These are phyloP conservation scores for Myiothlypis chrysogaster DNA, from an alignment of 2,797 vertebrate genomes.

Conservation along the genomic window DNA sequence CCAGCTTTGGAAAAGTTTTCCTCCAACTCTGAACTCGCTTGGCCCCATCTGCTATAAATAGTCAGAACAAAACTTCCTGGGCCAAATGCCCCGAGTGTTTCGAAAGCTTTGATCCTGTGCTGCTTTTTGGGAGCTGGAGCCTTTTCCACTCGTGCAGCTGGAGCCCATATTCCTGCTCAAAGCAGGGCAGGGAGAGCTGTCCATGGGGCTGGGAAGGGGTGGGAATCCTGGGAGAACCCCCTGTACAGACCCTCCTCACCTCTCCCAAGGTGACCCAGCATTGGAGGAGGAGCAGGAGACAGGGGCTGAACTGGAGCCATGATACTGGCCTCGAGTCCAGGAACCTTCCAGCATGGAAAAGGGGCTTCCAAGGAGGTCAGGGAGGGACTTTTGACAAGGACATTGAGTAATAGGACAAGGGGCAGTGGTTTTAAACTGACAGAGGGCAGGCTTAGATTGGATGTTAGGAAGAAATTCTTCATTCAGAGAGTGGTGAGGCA, in stretches of 20 bases:
- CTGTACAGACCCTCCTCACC: background rate
- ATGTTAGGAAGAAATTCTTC: background rate
- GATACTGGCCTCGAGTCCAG: fast-evolving
- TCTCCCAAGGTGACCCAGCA: background rate
- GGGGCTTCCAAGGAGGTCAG: background rate
- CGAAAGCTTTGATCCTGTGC: conserved; percentile 33
- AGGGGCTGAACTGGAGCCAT: fast-evolving
- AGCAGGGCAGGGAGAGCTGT: background rate
- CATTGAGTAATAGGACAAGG: background rate
- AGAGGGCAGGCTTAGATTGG: background rate
- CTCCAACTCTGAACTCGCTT: conserved; percentile 49
- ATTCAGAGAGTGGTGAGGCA: background rate
- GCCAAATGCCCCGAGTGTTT: conserved; percentile 55
- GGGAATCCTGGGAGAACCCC: background rate
- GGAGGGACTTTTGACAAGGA: background rate
- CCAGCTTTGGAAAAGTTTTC: conserved; percentile 58
- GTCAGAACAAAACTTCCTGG: conserved; percentile 26
- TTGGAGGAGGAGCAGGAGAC: background rate
- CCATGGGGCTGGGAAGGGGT: background rate
- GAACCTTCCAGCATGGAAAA: background rate
- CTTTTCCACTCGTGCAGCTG: background rate
- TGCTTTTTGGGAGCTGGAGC: conserved; percentile 27
- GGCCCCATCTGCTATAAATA: conserved; percentile 60
- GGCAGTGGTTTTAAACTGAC: background rate
- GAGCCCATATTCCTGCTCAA: background rate